phyloP scores from a whole-genome alignment of 2,113 vertebrate species.

The Octodon degus region DNA sequence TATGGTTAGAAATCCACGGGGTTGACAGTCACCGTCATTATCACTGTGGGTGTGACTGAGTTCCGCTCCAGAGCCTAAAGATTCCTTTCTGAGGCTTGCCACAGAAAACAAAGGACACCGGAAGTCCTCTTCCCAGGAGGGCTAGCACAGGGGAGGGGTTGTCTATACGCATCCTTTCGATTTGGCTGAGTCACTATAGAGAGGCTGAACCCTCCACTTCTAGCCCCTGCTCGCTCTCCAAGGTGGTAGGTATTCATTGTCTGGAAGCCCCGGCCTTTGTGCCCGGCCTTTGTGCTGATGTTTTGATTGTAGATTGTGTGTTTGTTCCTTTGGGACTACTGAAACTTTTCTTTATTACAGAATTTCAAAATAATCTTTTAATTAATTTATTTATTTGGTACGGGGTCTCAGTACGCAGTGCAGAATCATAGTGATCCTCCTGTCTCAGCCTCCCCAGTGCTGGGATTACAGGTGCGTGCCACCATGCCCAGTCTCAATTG shows the following conservation, averaged over 20 bases:
- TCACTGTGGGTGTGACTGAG: background rate
- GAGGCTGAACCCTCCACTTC: background rate
- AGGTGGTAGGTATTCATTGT: background rate
- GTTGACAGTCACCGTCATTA: background rate
- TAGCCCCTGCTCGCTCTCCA: background rate
- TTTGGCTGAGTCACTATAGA: background rate
- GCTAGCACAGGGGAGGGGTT: background rate
- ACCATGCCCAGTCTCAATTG: no score
- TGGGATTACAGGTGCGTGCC: no score
- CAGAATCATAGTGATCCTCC: no score
- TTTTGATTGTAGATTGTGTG: background rate
- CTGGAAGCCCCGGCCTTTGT: background rate
- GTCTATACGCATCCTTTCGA: background rate
- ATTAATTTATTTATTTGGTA: no score
- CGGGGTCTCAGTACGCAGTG: no score
- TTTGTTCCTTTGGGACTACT: background rate
- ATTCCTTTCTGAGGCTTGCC: background rate
- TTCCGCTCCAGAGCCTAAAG: background rate
- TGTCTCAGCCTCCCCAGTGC: no score
- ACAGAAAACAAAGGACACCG: background rate
- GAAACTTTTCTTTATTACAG: background rate
- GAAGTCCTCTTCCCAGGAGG: background rate
- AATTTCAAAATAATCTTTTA: background rate
- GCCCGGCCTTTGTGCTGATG: background rate
- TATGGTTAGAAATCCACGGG: background rate